Evolutionary conservation across 1,140 invertebrate genomes (phyloP).

Genomic region (Agraylea sexmaculata): DNA sequence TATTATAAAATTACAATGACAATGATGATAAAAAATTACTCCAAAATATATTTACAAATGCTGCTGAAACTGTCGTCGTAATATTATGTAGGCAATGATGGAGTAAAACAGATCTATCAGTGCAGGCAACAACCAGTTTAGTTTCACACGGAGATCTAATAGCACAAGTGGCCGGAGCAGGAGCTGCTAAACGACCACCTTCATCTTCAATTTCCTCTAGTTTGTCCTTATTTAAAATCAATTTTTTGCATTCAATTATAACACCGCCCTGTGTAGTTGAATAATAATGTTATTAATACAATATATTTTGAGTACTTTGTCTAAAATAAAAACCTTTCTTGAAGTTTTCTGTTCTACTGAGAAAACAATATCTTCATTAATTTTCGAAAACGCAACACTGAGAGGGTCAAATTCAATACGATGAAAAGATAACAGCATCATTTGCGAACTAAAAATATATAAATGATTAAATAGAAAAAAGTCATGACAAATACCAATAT

Average conservation of each 20-base stretch:
- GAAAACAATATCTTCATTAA: constrained; percentile 18
- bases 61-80: constrained; percentile 18
- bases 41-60: constrained; percentile 13
- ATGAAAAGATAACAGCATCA: constrained; percentile 18
- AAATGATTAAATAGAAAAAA: not conserved
- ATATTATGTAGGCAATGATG: constrained; percentile 17
- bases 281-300: too few species aligned
- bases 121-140: constrained; percentile 28
- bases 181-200: constrained; percentile 23
- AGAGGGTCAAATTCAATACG: constrained; percentile 20
- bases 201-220: constrained; percentile 19
- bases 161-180: constrained; percentile 26
- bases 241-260: constrained; percentile 29
- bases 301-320: not conserved
- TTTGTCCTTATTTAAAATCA: constrained; percentile 23
- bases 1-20: not conserved
- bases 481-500: not conserved
- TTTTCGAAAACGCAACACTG: constrained; percentile 19
- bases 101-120: constrained; percentile 27
- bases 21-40: not conserved
- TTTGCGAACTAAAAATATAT: constrained; percentile 16
- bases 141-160: constrained; percentile 26
- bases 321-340: constrained; percentile 13
- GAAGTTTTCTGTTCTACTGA: constrained; percentile 21
- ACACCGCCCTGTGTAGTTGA: constrained; percentile 27